Conservation (phyloP, 2,888 invertebrate species). For the Drosophila subquinaria region DNA sequence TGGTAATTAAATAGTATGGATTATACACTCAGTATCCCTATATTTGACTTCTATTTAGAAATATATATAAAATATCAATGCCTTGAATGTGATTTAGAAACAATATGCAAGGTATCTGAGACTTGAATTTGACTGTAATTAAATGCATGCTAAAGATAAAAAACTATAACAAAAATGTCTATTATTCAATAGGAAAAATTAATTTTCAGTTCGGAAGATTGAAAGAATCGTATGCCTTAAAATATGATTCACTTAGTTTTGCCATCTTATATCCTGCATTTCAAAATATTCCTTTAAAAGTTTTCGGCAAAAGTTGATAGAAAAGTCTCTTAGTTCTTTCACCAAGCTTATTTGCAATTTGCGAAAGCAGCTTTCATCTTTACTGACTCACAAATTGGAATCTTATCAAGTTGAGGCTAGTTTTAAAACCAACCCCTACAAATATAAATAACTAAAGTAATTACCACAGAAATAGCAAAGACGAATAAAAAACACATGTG, state of each 20-base stretch:
- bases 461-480: constrained; percentile 30
- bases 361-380: constrained; percentile 9
- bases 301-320: background rate
- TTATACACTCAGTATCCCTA: background rate
- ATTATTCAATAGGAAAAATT: too few species aligned
- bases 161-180: background rate
- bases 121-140: background rate
- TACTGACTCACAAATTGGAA: constrained; percentile 40
- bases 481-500: constrained; percentile 48
- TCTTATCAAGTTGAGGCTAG: constrained; percentile 50
- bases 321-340: background rate
- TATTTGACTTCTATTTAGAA: background rate
- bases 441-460: constrained; percentile 63
- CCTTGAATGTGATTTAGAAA: background rate
- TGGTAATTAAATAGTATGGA: background rate
- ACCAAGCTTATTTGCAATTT: background rate
- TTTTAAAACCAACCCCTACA: constrained; percentile 27
- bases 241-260: too few species aligned
- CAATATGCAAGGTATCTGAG: background rate
- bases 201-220: too few species aligned
- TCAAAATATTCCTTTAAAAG: background rate
- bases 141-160: background rate
- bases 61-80: background rate
- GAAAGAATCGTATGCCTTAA: too few species aligned
- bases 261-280: too few species aligned